Evolutionary conservation across 2,888 invertebrate species (phyloP), one percentile per base, ranked within the genome.

Genomic region (Hemaris fuciformis): DNA sequence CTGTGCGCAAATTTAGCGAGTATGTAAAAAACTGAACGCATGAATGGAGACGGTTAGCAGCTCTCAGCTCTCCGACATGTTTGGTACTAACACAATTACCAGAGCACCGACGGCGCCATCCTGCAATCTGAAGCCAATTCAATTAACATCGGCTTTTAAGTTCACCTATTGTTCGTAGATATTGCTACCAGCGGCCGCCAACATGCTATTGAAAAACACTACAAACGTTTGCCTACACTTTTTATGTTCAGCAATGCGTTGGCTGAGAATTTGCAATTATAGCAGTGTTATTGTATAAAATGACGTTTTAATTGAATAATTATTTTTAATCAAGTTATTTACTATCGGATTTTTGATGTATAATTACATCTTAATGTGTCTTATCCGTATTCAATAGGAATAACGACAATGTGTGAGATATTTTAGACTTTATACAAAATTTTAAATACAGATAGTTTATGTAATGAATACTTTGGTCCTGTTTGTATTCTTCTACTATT

Each of bases 101-200:
- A 74, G 75, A 72, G 80, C 80, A 75, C 79, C 75, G 83, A 74
- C 76, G 72, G 66, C 76, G 72, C 79, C 83, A 75, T 83, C 83
- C 85, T 83, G 89, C 89, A 89, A 90, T 91, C 90, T 85, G 88
- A 84, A 84, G 83, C 85, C 84, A 83, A 90, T 89, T 89, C 85
- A 89, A 90, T 90, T 89, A 90, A 83, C 88, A 87, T 85, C 84
- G 85, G 83, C 87, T 87, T 89, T 89, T 89, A 87, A 87, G 77
- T 85, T 80, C 77, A 73, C 70, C 74, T 76, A 83, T 83, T 85
- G 80, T 82, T 69, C 60, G 38, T 60, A 60, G 45, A 46, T 59
- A 59, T 59, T 45, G 34, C 59, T 59, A 34, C 20, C 15, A 59
- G 15, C 46, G 25, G 18, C 46, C 23, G 41, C 53, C 57, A 57